Base-by-base conservation (phyloP, 2,797 vertebrate genomes). In the Pelodytes ibericus region DNA sequence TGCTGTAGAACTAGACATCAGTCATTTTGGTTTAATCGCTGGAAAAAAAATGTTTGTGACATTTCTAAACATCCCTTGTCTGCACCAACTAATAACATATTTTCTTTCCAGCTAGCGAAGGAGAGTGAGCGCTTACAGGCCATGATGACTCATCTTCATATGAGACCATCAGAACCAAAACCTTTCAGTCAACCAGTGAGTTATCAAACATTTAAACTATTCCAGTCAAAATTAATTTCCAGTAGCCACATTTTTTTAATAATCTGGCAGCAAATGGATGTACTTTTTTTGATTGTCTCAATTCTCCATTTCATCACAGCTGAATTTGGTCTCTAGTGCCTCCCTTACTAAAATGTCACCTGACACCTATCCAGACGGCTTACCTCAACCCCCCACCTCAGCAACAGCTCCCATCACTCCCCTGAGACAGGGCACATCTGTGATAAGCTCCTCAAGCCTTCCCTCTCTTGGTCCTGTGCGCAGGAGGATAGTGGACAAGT, bases 81-180 rank as follows among this genome's bases (percentile, higher is more conserved):
- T 22, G 49, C 30, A 41, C 13, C 41, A 24, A 20, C 26, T n/a
- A 39, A 29, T n/a, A 20, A 22, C 39, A 30, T 8, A 11, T 75
- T 69, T 82, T 81, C 82, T 56, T 39, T 4, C 8, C 90, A 99
- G 97, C 91, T 99, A 85, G 92, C 97, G 8, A 99, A 99, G 90
- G 97, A 99, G 90, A 99, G 96, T 0, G 97, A 99, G 87, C 94
- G 97, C 80, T 94, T 99, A 76, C 97, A 99, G 85, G 97, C 97
- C 24, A 99, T 99, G 97, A 99, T 99, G 97, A 94, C 97, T 78
- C 97, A 99, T 83, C 94, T 99, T 81, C 97, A 99, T 90, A 99
- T 99, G 97, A 94, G 97, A 84, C 97, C 97, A 64, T 97, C 97
- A 4, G 97, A 99, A 94, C 97, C 97, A 90, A 99, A 99, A 91